Evolutionary conservation across 2,888 invertebrate genomes (phyloP).

Genomic region (Creontiades dilutus): DNA sequence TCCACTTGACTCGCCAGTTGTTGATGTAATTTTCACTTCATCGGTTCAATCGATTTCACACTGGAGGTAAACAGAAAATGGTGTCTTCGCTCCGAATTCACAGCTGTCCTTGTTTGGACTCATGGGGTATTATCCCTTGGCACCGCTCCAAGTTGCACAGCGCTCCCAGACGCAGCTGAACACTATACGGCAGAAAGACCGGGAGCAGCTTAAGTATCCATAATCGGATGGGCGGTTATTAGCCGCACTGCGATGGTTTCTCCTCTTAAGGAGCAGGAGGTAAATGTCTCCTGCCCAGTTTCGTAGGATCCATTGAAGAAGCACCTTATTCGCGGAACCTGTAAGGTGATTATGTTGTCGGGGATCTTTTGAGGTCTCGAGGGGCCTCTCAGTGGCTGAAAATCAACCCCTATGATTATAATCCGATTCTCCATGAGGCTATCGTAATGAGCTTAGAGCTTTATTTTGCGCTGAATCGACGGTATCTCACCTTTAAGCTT

Average conservation of each 20-base stretch:
- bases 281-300: conserved; percentile 19
- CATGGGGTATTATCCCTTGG: conserved; percentile 15
- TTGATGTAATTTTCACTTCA: neutral
- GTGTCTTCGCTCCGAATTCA: neutral
- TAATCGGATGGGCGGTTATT: conserved; percentile 30
- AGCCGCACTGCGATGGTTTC: conserved; percentile 5
- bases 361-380: conserved; percentile 27
- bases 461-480: neutral
- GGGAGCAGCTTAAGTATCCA: neutral
- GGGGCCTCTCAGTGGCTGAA: conserved; percentile 7
- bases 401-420: conserved; percentile 15
- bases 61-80: neutral
- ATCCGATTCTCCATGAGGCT: conserved; percentile 9
- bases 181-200: neutral
- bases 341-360: conserved; percentile 8
- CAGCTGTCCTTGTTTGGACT: neutral
- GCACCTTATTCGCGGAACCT: neutral
- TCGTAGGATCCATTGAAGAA: conserved; percentile 7
- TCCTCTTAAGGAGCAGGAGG: neutral
- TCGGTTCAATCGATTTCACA: neutral
- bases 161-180: neutral
- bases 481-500: neutral
- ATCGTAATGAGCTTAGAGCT: neutral
- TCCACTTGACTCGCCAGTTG: too few relatives aligned
- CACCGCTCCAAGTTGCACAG: neutral